Base-by-base conservation (phyloP, 2,888 invertebrate genomes). In the Drosophila kambysellisi region DNA sequence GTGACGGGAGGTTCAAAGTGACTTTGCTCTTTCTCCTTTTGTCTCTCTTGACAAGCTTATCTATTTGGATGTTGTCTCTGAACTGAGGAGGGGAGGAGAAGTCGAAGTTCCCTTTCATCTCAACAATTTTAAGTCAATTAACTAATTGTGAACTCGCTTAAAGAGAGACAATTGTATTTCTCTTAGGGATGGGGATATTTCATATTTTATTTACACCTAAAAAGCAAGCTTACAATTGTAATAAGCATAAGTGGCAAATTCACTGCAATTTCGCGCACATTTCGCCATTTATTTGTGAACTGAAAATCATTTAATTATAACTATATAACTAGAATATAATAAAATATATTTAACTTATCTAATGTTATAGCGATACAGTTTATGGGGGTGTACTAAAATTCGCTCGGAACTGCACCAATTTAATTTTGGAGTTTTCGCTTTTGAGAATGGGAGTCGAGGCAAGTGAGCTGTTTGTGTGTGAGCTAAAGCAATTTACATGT, bases 91-190 rank as follows among this genome's bases (percentile, higher is more conserved):
- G 46, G 2, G 25, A 2, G 4, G 15, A 57, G 79, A 73, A 80
- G 58, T 61, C 63, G 30, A 61, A 63, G 51, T 58, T 76, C 48
- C 60, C 87, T 84, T 84, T 84, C 76, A 84, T 84, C 84, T 84
- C 70, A 70, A 69, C 73, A 72, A 74, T 68, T 74, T 74, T 59
- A 82, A 78, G 72, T 80, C 78, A 83, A 84, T 86, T 84, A 84
- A 80, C 79, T 81, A 86, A 84, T 86, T 86, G 86, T 68, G 52
- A 69, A 64, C 41, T 59, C 17, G 51, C 41, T 46, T 11, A 5
- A 46, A 46, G 15, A 43, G 46, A 35, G 32, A 37, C 57, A 46
- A 46, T 58, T 60, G 60, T 37, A 17, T 32, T 48, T 52, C 25
- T 29, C n/a, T 32, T 48, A 6, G 52, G 52, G 39, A 51, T 2